Conservation (phyloP, 2,888 invertebrate genomes). For the Cepaea hortensis region DNA sequence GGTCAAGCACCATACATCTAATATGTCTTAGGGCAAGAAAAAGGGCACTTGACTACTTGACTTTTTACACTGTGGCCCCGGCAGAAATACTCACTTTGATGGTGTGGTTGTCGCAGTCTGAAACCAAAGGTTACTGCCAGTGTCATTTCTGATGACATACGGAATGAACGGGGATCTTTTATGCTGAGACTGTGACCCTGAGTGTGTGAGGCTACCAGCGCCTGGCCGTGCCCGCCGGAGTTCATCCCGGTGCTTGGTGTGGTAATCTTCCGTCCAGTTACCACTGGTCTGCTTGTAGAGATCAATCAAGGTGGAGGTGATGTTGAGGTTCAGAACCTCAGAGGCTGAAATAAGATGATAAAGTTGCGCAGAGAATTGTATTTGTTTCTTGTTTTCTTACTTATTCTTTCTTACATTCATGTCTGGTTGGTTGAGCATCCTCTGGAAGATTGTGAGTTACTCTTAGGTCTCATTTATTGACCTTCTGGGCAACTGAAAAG, state of each 20-base stretch:
- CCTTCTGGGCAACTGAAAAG: too few relatives aligned
- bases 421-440: too few relatives aligned
- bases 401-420: too few relatives aligned
- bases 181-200: slow-evolving; percentile 67
- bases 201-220: neutral
- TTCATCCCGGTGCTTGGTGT: slow-evolving; percentile 56
- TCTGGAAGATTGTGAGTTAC: too few relatives aligned
- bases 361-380: too few relatives aligned
- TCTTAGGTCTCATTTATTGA: too few relatives aligned
- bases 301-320: slow-evolving; percentile 91
- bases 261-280: slow-evolving; percentile 85
- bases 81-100: slow-evolving; percentile 60
- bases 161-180: slow-evolving; percentile 94
- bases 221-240: neutral
- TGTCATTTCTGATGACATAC: slow-evolving; percentile 93
- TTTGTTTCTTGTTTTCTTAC: too few relatives aligned
- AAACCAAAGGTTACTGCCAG: slow-evolving; percentile 90
- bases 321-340: slow-evolving; percentile 88
- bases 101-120: slow-evolving; percentile 84
- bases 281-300: slow-evolving; percentile 83
- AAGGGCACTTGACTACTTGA: too few relatives aligned
- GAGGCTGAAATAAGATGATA: slow-evolving; percentile 77
- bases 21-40: too few relatives aligned
- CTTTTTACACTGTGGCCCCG: too few relatives aligned
- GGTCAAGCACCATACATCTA: too few relatives aligned